These are phyloP conservation scores for Agrochola circellaris DNA, from an alignment of 2,888 invertebrate genomes.

Conservation along the genomic window DNA sequence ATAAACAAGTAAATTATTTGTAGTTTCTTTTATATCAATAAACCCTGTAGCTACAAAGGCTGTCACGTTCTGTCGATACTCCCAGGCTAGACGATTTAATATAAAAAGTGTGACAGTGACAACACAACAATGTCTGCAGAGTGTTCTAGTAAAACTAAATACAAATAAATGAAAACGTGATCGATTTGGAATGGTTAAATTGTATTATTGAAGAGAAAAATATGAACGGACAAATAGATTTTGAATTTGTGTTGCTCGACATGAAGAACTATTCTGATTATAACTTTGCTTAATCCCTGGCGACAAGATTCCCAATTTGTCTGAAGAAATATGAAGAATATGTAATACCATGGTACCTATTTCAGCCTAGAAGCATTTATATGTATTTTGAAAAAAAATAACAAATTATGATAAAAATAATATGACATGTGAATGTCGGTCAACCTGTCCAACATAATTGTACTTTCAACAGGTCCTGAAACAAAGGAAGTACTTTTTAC, in stretches of 20 bases:
- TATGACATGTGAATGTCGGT: neutral
- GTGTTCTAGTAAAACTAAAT: slow-evolving; percentile 10
- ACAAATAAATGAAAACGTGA: slow-evolving; percentile 16
- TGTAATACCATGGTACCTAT: neutral
- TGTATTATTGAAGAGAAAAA: neutral
- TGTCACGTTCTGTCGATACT: slow-evolving; percentile 25
- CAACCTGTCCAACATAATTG: neutral
- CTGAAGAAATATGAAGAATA: too few relatives aligned
- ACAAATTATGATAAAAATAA: slow-evolving; percentile 8
- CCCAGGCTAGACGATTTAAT: slow-evolving; percentile 21
- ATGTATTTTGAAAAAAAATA: neutral
- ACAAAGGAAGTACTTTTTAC: slow-evolving; percentile 8
- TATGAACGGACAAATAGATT: neutral
- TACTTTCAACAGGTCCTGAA: neutral
- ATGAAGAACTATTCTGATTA: neutral
- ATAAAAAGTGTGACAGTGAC: slow-evolving; percentile 31
- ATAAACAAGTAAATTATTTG: neutral
- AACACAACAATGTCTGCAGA: slow-evolving; percentile 27
- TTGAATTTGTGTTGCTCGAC: neutral
- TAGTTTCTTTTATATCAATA: neutral
- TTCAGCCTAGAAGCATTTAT: too few relatives aligned
- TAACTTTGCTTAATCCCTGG: neutral
- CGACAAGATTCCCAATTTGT: neutral
- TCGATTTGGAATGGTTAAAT: slow-evolving; percentile 2
- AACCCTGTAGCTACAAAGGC: neutral